Base-by-base conservation (phyloP, 1,140 invertebrate species). In the Drosophila mayri region DNA sequence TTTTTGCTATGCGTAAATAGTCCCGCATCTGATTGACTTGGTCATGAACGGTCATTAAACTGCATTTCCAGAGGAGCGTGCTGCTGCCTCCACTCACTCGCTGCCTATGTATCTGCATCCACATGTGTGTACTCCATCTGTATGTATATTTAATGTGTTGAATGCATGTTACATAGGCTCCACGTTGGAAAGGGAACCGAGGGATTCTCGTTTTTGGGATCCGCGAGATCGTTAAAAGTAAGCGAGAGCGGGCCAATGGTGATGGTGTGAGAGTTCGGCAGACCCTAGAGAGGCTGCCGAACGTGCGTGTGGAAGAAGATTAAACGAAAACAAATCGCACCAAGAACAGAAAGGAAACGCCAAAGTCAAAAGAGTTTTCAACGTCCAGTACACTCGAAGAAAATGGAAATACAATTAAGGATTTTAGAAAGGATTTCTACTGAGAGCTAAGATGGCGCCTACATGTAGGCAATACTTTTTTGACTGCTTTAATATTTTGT, bases 311-410 rank as follows among this genome's bases (percentile, higher is more conserved):
- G 67, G 52, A 72, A 72, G 66, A 57, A 65, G 73, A 76, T 76
- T 75, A 75, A 76, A 76, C 61, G 72, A 75, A 76, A 76, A 76
- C 73, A 76, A 76, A 76, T 76, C 70, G 58, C 70, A 72, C 67
- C 54, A 72, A 43, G 30, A 72, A 52, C 47, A 65, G 32, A 70
- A 65, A 20, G 22, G 52, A 60, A 60, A 60, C 52, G 46, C 25
- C 20, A 37, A 54, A 70, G 67, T 60, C 52, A 50, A 22, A 49
- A 58, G 68, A 72, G 14, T 58, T 58, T 60, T 14, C 18, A 72
- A 50, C 37, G 68, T 30, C 20, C 43, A 50, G 22, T 41, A 43
- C 70, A 59, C 22, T 57, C 0, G 5, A 30, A 41, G 9, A 65
- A 62, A 60, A 50, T 11, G 1, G 3, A n/a, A 50, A 11, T 18